Evolutionary conservation across 2,888 invertebrate species (phyloP), one percentile per base, ranked within the genome.

Genomic region (Parnassius smintheus): DNA sequence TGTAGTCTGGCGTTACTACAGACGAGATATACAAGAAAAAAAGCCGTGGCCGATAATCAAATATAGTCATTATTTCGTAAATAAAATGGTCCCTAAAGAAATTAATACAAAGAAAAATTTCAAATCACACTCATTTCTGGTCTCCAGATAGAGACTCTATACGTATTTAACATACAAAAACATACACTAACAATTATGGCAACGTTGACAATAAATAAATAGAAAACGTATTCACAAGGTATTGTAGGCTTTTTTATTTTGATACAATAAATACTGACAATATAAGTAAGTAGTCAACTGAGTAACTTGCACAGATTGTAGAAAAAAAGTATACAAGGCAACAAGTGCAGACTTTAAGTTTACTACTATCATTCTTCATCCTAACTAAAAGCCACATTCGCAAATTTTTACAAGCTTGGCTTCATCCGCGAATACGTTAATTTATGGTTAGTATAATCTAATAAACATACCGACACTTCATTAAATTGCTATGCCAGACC

Each of bases 291-390:
- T 74, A 79, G 77, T 75, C 76, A 74, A 71, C 78, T 75, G 81
- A 80, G 77, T 73, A 80, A 81, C 75, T 77, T 78, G 86, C 88
- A 85, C 84, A 76, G 75, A 76, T 81, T 80, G 81, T 87, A 83
- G 80, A 87, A 87, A 83, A 88, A 85, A 83, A 82, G 78, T 82
- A 82, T 89, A 89, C 91, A 91, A 91, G 91, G 91, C 91, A 91
- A 87, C 91, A 78, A 87, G 91, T 91, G 91, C 91, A 91, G 91
- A 91, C 91, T 91, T 91, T 82, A 87, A 82, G 88, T 89, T 91
- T 85, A 86, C 83, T 84, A 87, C 88, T 87, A 88, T 85, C 82
- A 76, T 78, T 82, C 81, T 75, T 73, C 77, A 42, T 56, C 51
- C 78, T 85, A 83, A 81, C 80, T 82, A 83, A 78, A 89, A 90